Conservation (phyloP, 1,140 invertebrate genomes). For the Neodiprion virginianus region DNA sequence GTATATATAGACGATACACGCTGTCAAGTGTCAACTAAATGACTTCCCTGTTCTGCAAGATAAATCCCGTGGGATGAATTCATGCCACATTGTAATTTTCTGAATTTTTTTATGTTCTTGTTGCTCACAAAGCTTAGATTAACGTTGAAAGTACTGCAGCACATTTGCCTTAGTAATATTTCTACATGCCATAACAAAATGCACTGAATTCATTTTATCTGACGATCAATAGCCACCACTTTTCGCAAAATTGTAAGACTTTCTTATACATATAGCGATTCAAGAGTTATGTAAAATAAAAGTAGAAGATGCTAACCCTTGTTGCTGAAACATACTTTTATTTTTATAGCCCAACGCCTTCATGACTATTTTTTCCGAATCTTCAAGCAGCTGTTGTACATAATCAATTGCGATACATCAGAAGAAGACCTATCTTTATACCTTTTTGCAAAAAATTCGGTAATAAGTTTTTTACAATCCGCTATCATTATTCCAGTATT, state of each 20-base stretch:
- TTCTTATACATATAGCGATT: not conserved
- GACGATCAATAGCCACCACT: not conserved
- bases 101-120: no score
- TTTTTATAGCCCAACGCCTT: not conserved
- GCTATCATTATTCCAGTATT: no score
- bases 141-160: no score
- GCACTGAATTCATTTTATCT: no score
- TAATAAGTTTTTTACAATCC: no score
- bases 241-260: not conserved
- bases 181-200: no score
- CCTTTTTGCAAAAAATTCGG: no score
- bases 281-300: not conserved
- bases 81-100: no score
- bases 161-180: no score
- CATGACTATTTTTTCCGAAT: not conserved
- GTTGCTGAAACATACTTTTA: not conserved
- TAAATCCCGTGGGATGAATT: not conserved
- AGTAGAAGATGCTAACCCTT: not conserved
- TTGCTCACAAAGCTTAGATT: no score
- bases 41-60: not conserved
- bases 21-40: conserved; percentile 13
- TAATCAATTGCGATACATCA: not conserved
- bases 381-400: not conserved
- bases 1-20: not conserved
- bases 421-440: not conserved